Percentiles rank a stretch among this genome's conserved stretches.
Evolutionary conservation across 2,113 vertebrate species (phyloP).

Genomic region (Cyrtonyx montezumae): DNA sequence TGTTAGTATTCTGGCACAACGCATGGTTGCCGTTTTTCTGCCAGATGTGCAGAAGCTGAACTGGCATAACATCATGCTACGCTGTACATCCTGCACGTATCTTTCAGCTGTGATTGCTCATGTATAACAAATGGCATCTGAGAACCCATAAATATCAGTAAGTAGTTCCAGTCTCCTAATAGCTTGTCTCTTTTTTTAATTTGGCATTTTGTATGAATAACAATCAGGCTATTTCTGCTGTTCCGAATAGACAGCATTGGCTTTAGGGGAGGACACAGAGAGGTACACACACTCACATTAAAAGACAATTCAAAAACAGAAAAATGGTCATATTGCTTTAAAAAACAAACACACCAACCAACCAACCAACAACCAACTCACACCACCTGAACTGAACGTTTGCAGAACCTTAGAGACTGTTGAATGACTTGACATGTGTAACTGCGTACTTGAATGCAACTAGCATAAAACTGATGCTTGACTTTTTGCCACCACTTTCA

Average conservation of each 20-base stretch:
- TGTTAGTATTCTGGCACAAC: constrained; percentile 67
- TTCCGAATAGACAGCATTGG: not conserved
- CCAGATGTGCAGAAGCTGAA: constrained; percentile 48
- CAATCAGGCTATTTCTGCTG: not conserved
- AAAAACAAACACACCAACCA: not conserved
- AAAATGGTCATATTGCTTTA: not conserved
- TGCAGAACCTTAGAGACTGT: not conserved
- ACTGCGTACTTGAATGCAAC: not conserved
- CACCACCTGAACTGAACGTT: not conserved
- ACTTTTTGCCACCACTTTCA: not conserved
- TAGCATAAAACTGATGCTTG: not conserved
- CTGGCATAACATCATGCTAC: constrained; percentile 48
- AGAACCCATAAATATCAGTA: constrained; percentile 52
- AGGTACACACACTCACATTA: too few relatives aligned
- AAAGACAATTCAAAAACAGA: not conserved
- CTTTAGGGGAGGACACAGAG: not conserved
- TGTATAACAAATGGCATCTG: constrained; percentile 39
- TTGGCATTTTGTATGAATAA: not conserved
- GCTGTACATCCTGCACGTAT: constrained; percentile 30
- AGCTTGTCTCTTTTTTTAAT: constrained; percentile 6
- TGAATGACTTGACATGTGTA: not conserved
- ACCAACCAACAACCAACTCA: not conserved
- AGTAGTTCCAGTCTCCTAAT: constrained; percentile 38
- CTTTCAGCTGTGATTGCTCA: constrained; percentile 56
- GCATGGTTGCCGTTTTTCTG: constrained; percentile 10